Evolutionary conservation across 53 echinoderm and acorn worm genomes (phyloP), one percentile per base, ranked within the genome.

Genomic region (Paelopatides confundens): DNA sequence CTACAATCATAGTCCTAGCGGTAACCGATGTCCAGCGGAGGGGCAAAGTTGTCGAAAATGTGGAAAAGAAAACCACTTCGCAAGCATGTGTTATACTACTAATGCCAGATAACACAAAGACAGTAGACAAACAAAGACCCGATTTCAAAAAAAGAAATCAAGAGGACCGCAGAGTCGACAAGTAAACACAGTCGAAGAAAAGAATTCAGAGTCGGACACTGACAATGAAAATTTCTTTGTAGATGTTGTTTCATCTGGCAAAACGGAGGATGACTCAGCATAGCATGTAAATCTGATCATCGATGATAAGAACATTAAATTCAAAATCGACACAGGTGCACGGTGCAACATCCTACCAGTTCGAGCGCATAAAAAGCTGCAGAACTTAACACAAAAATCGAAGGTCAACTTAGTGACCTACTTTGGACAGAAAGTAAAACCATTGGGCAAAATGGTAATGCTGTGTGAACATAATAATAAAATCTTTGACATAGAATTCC

Each of bases 321-420:
- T 88, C 39, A 93, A 90, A 68, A 2, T 87, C 37, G 93, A 93
- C 35, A 93, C 90, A 17, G 93, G 93, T 26, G 90, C 93, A 15
- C 65, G 82, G 50, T 90, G 93, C 69, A 90, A 93, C 36, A 51
- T 90, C 21, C 62, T 92, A 1, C 62, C 77, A 11, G 14, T 29
- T 0, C 31, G 31, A 51, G 39, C 40, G 18, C 81, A 83, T 43
- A 76, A 87, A n/a, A 76, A 47, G 31, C 47, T 70, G 26, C 38
- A 38, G 29, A 31, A 58, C 4, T 37, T 79, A 36, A 5, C 77
- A 21, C 23, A 21, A 65, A 83, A 66, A 40, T 81, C 87, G 35
- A 82, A 85, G 14, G 52, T 82, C 28, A 83, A 50, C 87, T 24
- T 90, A 89, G 31, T 85, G 82, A 53, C 90, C 12, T 90, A 89